Percentiles rank a stretch among this genome's conserved stretches.
phyloP scores from a whole-genome alignment of 2,797 vertebrate species.

The Neosalanx taihuensis region DNA sequence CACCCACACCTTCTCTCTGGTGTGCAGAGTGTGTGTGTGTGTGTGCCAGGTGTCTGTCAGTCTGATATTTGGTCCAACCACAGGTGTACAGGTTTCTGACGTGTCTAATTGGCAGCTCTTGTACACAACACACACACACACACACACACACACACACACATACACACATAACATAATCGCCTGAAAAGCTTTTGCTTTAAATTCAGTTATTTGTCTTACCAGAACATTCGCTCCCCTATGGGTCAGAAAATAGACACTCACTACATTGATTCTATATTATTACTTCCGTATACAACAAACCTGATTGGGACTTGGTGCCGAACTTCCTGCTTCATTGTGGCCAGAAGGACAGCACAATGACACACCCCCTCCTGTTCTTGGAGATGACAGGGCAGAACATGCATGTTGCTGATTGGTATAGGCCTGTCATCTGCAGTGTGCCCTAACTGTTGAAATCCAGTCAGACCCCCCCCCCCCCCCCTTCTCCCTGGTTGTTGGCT shows the following conservation, averaged over 20 bases:
- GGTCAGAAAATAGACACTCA: no score
- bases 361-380: neutral
- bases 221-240: no score
- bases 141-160: neutral
- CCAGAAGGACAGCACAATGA: neutral
- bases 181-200: neutral
- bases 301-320: no score
- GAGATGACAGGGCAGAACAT: neutral
- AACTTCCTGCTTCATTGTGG: neutral
- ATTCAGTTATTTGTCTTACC: no score
- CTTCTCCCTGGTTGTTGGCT: neutral
- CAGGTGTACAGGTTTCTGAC: neutral
- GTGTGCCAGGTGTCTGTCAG: neutral
- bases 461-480: neutral
- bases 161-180: neutral
- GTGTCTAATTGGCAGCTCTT: neutral
- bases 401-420: neutral
- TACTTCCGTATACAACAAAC: no score
- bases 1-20: neutral
- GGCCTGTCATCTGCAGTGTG: neutral
- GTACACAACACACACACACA: neutral
- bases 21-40: neutral
- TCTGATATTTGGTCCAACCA: neutral
- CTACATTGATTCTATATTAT: no score
- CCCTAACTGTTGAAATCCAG: neutral